phyloP scores from a whole-genome alignment of 2,113 vertebrate genomes.

The Ondatra zibethicus region DNA sequence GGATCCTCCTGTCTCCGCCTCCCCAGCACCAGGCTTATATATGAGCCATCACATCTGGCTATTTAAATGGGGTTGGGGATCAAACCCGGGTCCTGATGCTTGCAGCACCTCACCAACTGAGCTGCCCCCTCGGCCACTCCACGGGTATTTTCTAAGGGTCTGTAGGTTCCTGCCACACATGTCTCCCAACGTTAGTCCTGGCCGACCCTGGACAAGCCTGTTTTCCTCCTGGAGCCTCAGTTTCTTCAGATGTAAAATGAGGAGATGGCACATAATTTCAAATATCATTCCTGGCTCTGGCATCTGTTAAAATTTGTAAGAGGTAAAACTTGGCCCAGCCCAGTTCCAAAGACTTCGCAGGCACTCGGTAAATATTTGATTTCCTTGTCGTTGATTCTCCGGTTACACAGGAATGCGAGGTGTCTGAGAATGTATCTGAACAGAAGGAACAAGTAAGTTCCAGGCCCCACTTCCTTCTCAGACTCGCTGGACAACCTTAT shows the following conservation, averaged over 20 bases:
- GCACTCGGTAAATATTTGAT: conserved; percentile 76
- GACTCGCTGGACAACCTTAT: background rate
- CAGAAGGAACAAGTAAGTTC: conserved; percentile 42
- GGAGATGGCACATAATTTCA: background rate
- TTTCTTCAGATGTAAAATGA: conserved; percentile 42
- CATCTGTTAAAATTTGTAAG: conserved; percentile 49
- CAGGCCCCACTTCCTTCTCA: conserved; percentile 53
- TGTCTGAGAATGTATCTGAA: conserved; percentile 38
- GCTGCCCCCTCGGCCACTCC: background rate
- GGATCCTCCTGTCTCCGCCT: background rate
- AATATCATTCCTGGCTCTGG: background rate
- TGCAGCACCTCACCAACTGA: background rate
- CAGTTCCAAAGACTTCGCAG: conserved; percentile 14
- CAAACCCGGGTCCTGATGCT: background rate
- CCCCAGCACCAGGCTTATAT: background rate
- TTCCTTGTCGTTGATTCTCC: conserved; percentile 62
- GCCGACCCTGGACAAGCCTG: background rate
- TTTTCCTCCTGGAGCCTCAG: conserved; percentile 9
- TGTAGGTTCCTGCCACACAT: background rate
- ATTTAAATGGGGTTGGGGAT: background rate
- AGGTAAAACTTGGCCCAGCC: conserved; percentile 51
- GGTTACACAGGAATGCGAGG: conserved; percentile 68
- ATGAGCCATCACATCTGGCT: background rate
- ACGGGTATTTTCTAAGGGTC: background rate
- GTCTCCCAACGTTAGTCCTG: background rate